phyloP scores from a whole-genome alignment of 1,140 invertebrate genomes.

The Drosophila tropicalis region DNA sequence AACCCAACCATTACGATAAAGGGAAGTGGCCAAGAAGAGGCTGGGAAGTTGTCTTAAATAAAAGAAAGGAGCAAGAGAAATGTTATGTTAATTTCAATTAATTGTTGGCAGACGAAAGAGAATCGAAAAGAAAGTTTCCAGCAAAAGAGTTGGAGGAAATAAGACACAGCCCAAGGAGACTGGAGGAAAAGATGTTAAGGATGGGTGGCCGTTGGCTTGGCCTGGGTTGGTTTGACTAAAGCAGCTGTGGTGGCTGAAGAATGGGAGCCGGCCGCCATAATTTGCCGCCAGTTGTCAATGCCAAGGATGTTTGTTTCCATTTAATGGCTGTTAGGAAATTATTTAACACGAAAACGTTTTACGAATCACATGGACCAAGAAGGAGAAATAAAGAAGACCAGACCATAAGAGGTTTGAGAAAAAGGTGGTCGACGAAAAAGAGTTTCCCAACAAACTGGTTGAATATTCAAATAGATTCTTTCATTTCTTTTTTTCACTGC shows the following conservation, averaged over 20 bases:
- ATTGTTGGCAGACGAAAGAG: constrained; percentile 57
- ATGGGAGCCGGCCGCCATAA: constrained; percentile 33
- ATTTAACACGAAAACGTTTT: constrained; percentile 66
- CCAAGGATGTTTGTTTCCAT: constrained; percentile 54
- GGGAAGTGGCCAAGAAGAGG: neutral
- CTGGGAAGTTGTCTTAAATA: constrained; percentile 66
- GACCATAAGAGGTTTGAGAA: constrained; percentile 2
- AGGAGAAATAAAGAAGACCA: constrained; percentile 6
- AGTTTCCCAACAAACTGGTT: constrained; percentile 46
- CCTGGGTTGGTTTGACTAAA: neutral
- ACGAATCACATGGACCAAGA: neutral
- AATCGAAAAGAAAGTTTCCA: constrained; percentile 25
- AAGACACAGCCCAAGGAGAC: neutral
- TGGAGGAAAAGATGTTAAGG: constrained; percentile 11
- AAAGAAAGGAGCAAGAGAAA: constrained; percentile 37
- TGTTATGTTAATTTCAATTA: constrained; percentile 81
- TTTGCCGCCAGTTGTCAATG: constrained; percentile 71
- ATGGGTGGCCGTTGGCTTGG: constrained; percentile 3
- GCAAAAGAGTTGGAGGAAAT: constrained; percentile 27
- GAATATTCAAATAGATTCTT: constrained; percentile 70
- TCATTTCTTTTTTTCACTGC: constrained; percentile 19
- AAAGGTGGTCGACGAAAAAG: neutral
- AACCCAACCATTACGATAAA: neutral
- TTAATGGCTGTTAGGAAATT: constrained; percentile 69
- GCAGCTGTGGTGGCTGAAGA: neutral